Evolutionary conservation across 2,888 invertebrate species (phyloP).

Genomic region (Theretra japonica): DNA sequence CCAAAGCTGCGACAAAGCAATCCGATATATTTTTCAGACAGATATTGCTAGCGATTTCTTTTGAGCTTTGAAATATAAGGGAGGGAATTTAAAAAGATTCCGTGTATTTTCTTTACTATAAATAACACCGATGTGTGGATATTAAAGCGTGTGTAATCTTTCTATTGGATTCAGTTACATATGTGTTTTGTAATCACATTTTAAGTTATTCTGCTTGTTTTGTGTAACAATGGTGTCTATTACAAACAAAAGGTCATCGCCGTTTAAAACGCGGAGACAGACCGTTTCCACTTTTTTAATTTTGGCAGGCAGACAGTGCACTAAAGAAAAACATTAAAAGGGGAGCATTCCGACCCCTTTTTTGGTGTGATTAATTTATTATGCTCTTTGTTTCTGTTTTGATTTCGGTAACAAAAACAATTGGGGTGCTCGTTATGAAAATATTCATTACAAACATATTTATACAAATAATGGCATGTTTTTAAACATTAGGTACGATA

Average conservation of each 20-base stretch:
- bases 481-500: too few species aligned
- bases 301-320: slow-evolving; percentile 81
- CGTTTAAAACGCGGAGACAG: slow-evolving; percentile 67
- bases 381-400: slow-evolving; percentile 81
- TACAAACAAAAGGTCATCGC: slow-evolving; percentile 64
- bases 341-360: slow-evolving; percentile 76
- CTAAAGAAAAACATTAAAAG: slow-evolving; percentile 79
- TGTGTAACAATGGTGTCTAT: background rate
- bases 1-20: slow-evolving; percentile 85
- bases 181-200: background rate
- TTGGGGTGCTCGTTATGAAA: slow-evolving; percentile 38
- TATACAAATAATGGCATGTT: background rate
- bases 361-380: slow-evolving; percentile 81
- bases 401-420: slow-evolving; percentile 66
- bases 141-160: background rate
- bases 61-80: slow-evolving; percentile 85
- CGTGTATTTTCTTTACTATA: slow-evolving; percentile 66
- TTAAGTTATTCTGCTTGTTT: background rate
- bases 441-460: background rate
- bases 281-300: slow-evolving; percentile 79
- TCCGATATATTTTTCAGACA: slow-evolving; percentile 86
- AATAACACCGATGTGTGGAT: slow-evolving; percentile 19
- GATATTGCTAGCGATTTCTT: slow-evolving; percentile 85
- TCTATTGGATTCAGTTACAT: background rate
- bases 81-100: slow-evolving; percentile 76